Evolutionary conservation across 2,888 invertebrate genomes (phyloP), one percentile per base, ranked within the genome.

Genomic region (Apeira syringaria): DNA sequence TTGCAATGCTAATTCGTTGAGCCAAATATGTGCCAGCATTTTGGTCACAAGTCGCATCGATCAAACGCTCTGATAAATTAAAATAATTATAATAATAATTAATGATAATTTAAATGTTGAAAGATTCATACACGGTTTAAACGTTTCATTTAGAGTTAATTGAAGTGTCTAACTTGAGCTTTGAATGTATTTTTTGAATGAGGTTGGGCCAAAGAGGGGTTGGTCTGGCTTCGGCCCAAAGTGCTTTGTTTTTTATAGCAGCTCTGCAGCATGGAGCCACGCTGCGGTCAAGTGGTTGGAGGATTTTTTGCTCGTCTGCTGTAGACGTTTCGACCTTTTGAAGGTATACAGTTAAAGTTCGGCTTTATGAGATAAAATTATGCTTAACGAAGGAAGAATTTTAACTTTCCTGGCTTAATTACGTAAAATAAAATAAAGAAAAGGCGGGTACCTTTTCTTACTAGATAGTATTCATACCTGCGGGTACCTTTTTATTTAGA

Each of bases 211-310:
- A 62, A 62, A 67, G 68, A 67, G 70, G 63, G 64, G 68, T 61
- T 56, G 64, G 63, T 50, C 74, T 86, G 87, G 87, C 84, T 78
- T 59, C 59, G 64, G 71, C 77, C 86, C 87, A 86, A 84, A 86
- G 80, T 81, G 83, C 69, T 76, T 78, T 73, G 74, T 80, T 88
- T 85, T 86, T 86, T 85, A 80, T 81, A 69, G 72, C 67, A 64
- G 68, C 61, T 62, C 60, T 58, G 71, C 65, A 68, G 65, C 71
- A 64, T 56, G 69, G 66, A 75, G 72, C 74, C 73, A 68, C 61
- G 58, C 64, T 65, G 32, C 46, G 66, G 62, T 83, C 84, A 83
- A 85, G 84, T 80, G 75, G 59, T 65, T 57, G 49, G 27, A 33
- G 47, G 63, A 3, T 67, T 77, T 80, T 76, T 68, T 65, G 53